phyloP scores from a whole-genome alignment of 2,888 invertebrate genomes.

The Euclidia mi region DNA sequence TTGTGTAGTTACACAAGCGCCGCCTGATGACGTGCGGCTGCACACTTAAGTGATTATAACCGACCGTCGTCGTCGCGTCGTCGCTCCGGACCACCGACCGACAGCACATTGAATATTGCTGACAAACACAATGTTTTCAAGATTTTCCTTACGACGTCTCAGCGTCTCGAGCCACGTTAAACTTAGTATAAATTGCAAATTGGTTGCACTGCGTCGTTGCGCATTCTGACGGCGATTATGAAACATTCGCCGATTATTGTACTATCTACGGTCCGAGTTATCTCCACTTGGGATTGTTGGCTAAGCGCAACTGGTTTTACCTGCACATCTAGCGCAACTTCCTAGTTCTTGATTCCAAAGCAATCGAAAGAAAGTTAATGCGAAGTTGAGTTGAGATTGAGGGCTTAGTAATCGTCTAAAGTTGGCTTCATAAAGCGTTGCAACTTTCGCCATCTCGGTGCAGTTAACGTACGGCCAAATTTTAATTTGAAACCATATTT shows the following conservation, averaged over 20 bases:
- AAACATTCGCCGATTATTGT: slow-evolving; percentile 51
- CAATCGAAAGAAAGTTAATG: slow-evolving; percentile 66
- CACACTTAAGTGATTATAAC: not conserved
- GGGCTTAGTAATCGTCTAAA: slow-evolving; percentile 47
- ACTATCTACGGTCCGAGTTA: slow-evolving; percentile 34
- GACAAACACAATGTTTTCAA: slow-evolving; percentile 27
- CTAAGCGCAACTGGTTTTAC: slow-evolving; percentile 49
- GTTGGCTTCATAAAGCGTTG: slow-evolving; percentile 51
- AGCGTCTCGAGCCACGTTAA: slow-evolving; percentile 30
- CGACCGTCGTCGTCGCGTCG: slow-evolving; percentile 3
- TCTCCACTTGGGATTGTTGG: slow-evolving; percentile 44
- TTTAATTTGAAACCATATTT: slow-evolving; percentile 24
- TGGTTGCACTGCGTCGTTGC: slow-evolving; percentile 46
- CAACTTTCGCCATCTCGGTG: slow-evolving; percentile 56
- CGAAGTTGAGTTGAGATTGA: slow-evolving; percentile 49
- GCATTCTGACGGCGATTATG: slow-evolving; percentile 48
- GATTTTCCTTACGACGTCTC: slow-evolving; percentile 32
- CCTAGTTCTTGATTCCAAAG: slow-evolving; percentile 59
- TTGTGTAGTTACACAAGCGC: slow-evolving; percentile 65
- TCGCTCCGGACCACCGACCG: no score
- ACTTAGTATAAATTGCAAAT: slow-evolving; percentile 49
- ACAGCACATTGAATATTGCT: slow-evolving; percentile 39
- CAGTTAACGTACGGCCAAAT: slow-evolving; percentile 39
- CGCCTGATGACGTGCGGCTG: slow-evolving; percentile 32
- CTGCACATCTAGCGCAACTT: slow-evolving; percentile 47